A percentile compares a stretch with the other conserved stretches of the same genome.
Conservation (phyloP, 2,888 invertebrate genomes). For the Heteropelma amictum region DNA sequence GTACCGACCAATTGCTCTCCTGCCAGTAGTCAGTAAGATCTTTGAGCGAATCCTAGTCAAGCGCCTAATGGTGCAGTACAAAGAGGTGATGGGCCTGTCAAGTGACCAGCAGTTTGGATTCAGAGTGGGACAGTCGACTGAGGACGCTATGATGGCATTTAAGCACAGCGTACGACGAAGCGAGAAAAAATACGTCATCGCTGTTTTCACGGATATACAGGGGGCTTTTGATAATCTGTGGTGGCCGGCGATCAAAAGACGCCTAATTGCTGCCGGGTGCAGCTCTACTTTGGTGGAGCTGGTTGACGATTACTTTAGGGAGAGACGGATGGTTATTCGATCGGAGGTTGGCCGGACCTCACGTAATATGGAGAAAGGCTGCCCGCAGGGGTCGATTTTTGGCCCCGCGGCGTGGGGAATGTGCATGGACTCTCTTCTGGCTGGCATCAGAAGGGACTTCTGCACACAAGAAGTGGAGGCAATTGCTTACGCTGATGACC, state of each 20-base stretch:
- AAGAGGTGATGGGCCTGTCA: not conserved
- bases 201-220: constrained; percentile 64
- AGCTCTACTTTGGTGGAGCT: not conserved
- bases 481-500: constrained; percentile 44
- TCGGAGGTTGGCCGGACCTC: not conserved
- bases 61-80: constrained; percentile 52
- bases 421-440: constrained; percentile 49
- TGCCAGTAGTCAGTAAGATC: constrained; percentile 65
- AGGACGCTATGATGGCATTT: constrained; percentile 55
- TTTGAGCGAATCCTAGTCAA: constrained; percentile 60
- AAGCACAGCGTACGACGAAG: not conserved
- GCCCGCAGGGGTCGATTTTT: constrained; percentile 61
- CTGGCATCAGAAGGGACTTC: not conserved
- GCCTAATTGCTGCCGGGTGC: constrained; percentile 40
- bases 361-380: constrained; percentile 41
- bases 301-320: constrained; percentile 12
- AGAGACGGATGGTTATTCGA: not conserved
- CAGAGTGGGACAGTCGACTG: constrained; percentile 59
- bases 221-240: constrained; percentile 69
- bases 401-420: constrained; percentile 56
- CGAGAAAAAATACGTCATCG: constrained; percentile 60
- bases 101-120: constrained; percentile 67
- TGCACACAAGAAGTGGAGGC: not conserved
- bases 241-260: constrained; percentile 64
- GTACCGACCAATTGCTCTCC: constrained; percentile 65